Conservation (phyloP, 92 coral and sea anemone genomes). For the Plumapathes pennacea region DNA sequence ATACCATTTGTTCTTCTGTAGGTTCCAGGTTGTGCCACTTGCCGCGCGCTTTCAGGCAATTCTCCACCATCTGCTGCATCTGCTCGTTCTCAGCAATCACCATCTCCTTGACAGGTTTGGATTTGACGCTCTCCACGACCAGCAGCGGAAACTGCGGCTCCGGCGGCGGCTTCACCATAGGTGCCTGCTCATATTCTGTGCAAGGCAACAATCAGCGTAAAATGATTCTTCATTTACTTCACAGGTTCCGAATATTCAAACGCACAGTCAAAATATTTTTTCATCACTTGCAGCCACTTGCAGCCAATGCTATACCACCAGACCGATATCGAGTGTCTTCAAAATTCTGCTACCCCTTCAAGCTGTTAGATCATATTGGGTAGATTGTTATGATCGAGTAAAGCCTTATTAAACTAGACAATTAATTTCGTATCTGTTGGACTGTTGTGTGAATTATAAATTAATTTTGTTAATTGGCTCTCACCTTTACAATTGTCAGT, state of each 20-base stretch:
- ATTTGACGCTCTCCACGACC: conserved; percentile 86
- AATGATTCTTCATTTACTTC: too few relatives aligned
- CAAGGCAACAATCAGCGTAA: background rate
- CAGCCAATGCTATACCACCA: too few relatives aligned
- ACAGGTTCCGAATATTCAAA: background rate
- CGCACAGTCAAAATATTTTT: background rate
- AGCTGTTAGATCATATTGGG: too few relatives aligned
- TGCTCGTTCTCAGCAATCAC: conserved; percentile 84
- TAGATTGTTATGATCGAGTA: too few relatives aligned
- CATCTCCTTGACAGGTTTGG: conserved; percentile 85
- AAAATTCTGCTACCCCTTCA: too few relatives aligned
- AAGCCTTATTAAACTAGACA: too few relatives aligned
- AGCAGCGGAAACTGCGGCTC: conserved; percentile 79
- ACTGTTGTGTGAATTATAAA: too few relatives aligned
- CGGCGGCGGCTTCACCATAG: conserved; percentile 5
- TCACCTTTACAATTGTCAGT: conserved; percentile 48
- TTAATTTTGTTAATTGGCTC: too few relatives aligned
- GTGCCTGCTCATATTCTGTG: too few relatives aligned
- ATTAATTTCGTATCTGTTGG: too few relatives aligned
- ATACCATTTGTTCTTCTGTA: conserved; percentile 12
- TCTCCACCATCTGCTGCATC: conserved; percentile 75
- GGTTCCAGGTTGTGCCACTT: conserved; percentile 70
- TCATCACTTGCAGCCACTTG: background rate
- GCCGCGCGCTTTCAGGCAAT: conserved; percentile 83
- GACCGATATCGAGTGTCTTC: too few relatives aligned